Conservation (phyloP, 1,140 invertebrate species). For the Battus philenor region DNA sequence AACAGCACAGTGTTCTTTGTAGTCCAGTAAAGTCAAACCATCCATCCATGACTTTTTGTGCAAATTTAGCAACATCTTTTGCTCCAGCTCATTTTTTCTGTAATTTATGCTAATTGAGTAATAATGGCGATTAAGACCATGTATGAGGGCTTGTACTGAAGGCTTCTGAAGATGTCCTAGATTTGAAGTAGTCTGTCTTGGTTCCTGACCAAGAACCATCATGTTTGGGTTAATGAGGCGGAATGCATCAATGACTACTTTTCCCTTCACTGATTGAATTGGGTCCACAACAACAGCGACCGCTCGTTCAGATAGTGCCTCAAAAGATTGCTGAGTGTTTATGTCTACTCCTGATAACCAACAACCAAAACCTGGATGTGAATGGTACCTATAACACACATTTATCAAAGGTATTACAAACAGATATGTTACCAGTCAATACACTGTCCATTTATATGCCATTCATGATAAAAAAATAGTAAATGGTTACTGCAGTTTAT, state of each 20-base stretch:
- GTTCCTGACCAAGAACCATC: constrained; percentile 99
- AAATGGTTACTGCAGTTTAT: too few relatives aligned
- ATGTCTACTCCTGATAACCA: constrained; percentile 99
- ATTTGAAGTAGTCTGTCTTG: constrained; percentile 98
- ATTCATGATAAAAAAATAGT: too few relatives aligned
- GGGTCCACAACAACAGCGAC: constrained; percentile 99
- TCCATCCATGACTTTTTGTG: constrained; percentile 99
- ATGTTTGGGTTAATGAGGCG: constrained; percentile 99
- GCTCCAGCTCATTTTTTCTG: constrained; percentile 98
- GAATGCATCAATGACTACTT: constrained; percentile 97
- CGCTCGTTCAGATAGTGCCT: constrained; percentile 97
- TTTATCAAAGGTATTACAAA: too few relatives aligned
- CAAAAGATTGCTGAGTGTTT: constrained; percentile 99
- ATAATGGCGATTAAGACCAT: constrained; percentile 99
- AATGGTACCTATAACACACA: constrained; percentile 87
- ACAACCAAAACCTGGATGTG: constrained; percentile 99
- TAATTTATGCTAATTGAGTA: constrained; percentile 99
- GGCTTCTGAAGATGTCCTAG: constrained; percentile 99
- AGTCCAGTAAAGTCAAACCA: constrained; percentile 95
- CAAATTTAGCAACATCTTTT: constrained; percentile 99
- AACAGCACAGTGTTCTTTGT: constrained; percentile 93
- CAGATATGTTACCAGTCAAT: too few relatives aligned
- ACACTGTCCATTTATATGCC: too few relatives aligned
- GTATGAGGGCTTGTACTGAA: constrained; percentile 99
- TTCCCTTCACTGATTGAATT: constrained; percentile 99